Percentiles rank a stretch among this genome's conserved stretches.
phyloP scores from a whole-genome alignment of 2,113 vertebrate genomes.

The Herpetotheres cachinnans region DNA sequence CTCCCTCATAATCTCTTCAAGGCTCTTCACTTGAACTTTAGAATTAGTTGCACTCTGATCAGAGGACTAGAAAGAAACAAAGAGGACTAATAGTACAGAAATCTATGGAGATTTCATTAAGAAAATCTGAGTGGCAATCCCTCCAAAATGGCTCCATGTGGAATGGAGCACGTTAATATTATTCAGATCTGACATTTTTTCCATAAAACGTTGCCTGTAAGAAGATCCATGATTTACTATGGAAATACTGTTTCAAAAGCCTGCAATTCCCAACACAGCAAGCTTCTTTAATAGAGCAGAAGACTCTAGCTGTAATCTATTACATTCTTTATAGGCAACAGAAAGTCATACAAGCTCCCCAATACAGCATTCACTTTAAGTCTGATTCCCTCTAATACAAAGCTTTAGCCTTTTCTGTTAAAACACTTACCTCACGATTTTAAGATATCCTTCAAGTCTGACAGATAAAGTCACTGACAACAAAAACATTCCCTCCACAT shows the following conservation, averaged over 20 bases:
- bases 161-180: neutral
- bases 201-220: neutral
- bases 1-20: slow-evolving; percentile 85
- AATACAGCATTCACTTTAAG: neutral
- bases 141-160: neutral
- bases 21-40: slow-evolving; percentile 81
- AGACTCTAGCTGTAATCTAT: neutral
- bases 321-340: neutral
- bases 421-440: neutral
- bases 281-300: neutral
- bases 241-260: neutral
- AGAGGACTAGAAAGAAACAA: neutral
- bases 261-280: neutral
- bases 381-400: neutral
- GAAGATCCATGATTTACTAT: neutral
- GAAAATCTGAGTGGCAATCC: neutral
- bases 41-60: slow-evolving; percentile 13
- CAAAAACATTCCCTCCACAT: neutral
- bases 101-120: neutral
- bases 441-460: neutral
- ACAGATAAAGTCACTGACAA: neutral
- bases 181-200: neutral
- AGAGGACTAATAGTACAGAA: neutral
- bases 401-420: neutral
- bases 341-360: neutral